These are phyloP conservation scores for Artibeus lituratus DNA, from an alignment of 2,797 vertebrate species.

Conservation along the genomic window DNA sequence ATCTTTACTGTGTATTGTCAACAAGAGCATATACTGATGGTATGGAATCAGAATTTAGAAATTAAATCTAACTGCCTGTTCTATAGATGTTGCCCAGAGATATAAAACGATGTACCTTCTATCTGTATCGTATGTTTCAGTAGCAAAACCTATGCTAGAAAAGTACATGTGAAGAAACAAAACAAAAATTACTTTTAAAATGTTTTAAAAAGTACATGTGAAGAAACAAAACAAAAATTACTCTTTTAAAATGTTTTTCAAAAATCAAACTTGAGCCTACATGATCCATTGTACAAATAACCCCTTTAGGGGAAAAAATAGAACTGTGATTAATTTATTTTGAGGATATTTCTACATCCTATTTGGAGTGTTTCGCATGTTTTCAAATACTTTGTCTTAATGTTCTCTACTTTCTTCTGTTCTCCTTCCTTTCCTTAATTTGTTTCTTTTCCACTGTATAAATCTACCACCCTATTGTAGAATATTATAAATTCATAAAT, in stretches of 20 bases:
- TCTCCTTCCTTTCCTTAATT: not conserved
- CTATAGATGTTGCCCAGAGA: not conserved
- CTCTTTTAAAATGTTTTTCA: slow-evolving; percentile 34
- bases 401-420: not conserved
- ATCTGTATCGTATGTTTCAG: not conserved
- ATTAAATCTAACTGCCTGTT: not conserved
- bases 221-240: slow-evolving; percentile 25
- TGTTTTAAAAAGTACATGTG: slow-evolving; percentile 6
- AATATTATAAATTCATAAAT: not conserved
- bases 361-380: not conserved
- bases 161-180: not conserved
- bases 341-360: not conserved
- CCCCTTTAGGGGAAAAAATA: not conserved
- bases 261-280: slow-evolving; percentile 38
- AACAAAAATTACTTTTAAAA: slow-evolving; percentile 30
- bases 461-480: not conserved
- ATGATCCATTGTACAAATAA: slow-evolving; percentile 27
- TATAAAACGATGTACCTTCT: not conserved
- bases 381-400: slow-evolving; percentile 24
- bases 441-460: not conserved
- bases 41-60: not conserved
- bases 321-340: not conserved
- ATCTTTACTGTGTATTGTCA: not conserved
- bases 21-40: not conserved
- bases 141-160: not conserved